Evolutionary conservation across 2,113 vertebrate genomes (phyloP), one percentile per base, ranked within the genome.

Genomic region (Xenotilapia leptura): DNA sequence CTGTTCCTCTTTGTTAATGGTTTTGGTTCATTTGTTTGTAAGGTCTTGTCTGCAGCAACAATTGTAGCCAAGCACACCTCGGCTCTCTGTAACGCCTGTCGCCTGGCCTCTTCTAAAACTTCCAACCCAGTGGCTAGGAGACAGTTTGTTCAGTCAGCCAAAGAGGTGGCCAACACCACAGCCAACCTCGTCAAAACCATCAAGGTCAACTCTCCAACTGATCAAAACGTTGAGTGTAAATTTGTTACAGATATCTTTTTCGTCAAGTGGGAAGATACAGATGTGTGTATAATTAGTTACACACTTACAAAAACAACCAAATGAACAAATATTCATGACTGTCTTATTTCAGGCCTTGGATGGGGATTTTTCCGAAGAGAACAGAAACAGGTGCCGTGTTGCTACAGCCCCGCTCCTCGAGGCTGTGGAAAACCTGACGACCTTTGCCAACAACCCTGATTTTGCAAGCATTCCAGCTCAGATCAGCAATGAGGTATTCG

Each of bases 171-270:
- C 87, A 99, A 99, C 95, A 99, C 98, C 91, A 99, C 99, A 0
- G 99, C 99, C 91, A 99, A 99, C 95, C 96, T 99, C 51, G 99
- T 99, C 87, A 99, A 99, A 96, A 99, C 99, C 87, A 99, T 99
- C 94, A 99, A 99, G 98, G 99, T 99, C 94, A 93, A 92, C 90
- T 92, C 90, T 49, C 92, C 92, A 92, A 92, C 91, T 80, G 93
- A 95, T 94, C 94, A 95, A 94, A 95, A 95, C 89, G 93, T 95
- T 94, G 93, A 95, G 94, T 95, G 94, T 92, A 85, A 87, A 93
- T 93, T 94, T 94, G 89, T 88, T 95, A 86, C 89, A 83, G 60
- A 79, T 13, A 83, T 83, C 90, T 77, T 55, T 83, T 90, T 65
- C 45, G 2, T 84, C 70, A 6, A 26, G 80, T 84, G 86, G 83